A percentile compares a stretch with the other conserved stretches of the same genome.
Evolutionary conservation across 2,113 vertebrate species (phyloP).

Genomic region (Verasper variegatus): DNA sequence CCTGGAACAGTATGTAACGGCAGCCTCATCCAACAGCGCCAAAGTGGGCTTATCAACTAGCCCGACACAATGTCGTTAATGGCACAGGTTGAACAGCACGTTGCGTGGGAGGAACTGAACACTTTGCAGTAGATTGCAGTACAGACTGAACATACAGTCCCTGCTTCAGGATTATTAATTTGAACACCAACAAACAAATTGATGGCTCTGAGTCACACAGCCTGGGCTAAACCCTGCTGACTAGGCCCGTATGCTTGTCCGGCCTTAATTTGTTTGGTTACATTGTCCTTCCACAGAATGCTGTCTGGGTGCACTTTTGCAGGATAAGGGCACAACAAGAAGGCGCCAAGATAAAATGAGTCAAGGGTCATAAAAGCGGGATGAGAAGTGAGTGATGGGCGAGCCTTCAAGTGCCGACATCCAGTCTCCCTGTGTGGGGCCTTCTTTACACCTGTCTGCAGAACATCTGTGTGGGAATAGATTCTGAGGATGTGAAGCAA

Average conservation of each 20-base stretch:
- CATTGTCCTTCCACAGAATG: constrained; percentile 17
- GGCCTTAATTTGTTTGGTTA: constrained; percentile 22
- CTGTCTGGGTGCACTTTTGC: constrained; percentile 26
- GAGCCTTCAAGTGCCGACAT: constrained; percentile 21
- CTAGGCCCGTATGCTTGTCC: constrained; percentile 10
- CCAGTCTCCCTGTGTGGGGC: constrained; percentile 4
- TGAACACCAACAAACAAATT: constrained; percentile 23
- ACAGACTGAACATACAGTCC: constrained; percentile 25
- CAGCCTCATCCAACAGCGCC: constrained; percentile 15
- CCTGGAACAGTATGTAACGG: constrained; percentile 44
- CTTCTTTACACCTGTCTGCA: constrained; percentile 23
- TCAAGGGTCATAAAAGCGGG: constrained; percentile 29
- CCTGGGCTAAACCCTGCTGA: constrained; percentile 36
- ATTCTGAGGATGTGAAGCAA: not conserved
- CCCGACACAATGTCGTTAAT: constrained; percentile 21
- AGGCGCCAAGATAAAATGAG: constrained; percentile 17
- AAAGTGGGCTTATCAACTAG: constrained; percentile 37
- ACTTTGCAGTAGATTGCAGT: constrained; percentile 1
- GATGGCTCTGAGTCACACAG: constrained; percentile 1
- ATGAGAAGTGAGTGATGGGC: constrained; percentile 27
- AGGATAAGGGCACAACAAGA: constrained; percentile 52
- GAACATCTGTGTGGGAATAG: constrained; percentile 8
- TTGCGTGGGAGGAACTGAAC: constrained; percentile 25
- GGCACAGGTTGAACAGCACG: constrained; percentile 24
- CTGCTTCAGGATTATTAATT: constrained; percentile 3